Base-by-base conservation (phyloP, 1,140 invertebrate species). In the Andricus grossulariae region DNA sequence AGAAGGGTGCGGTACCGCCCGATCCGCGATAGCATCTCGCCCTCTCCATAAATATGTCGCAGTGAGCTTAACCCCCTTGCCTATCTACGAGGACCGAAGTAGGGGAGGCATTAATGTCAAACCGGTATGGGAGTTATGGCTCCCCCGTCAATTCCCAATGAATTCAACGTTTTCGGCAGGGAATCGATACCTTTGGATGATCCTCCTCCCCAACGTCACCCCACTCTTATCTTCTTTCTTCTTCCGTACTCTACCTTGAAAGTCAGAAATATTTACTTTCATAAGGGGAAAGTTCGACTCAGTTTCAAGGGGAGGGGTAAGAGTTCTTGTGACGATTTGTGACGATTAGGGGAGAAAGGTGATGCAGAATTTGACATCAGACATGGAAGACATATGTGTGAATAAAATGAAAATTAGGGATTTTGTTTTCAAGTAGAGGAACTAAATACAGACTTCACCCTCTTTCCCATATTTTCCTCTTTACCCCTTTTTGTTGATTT, bases 71-170 rank as follows among this genome's bases (percentile, higher is more conserved):
- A 90, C 89, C 89, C 89, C 88, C 90, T 85, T 87, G 87, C 86
- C 86, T 88, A 85, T 86, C 82, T 84, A 78, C 74, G 77, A 71
- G 51, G 73, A 52, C 73, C 84, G 83, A 88, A 88, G 88, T 87
- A 88, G 88, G 88, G 89, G 87, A 87, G 85, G 88, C 90, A 91
- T 91, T 91, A 91, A 91, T 86, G 90, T 91, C 90, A 91, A 91
- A 91, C 85, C 84, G 85, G 90, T 88, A 91, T 88, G 89, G 85
- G 84, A 91, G 87, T 91, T 91, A 91, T 91, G 89, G 90, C 89
- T 91, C 90, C 90, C 90, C 90, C 90, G 90, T 91, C 90, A 91
- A 90, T 91, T 91, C 88, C 87, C 88, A 91, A 91, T 89, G 90
- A 91, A 91, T 91, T 91, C 90, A 91, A 88, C 90, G 86, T 91